Evolutionary conservation across 2,888 invertebrate species (phyloP).

Genomic region (Cephus pygmeus): DNA sequence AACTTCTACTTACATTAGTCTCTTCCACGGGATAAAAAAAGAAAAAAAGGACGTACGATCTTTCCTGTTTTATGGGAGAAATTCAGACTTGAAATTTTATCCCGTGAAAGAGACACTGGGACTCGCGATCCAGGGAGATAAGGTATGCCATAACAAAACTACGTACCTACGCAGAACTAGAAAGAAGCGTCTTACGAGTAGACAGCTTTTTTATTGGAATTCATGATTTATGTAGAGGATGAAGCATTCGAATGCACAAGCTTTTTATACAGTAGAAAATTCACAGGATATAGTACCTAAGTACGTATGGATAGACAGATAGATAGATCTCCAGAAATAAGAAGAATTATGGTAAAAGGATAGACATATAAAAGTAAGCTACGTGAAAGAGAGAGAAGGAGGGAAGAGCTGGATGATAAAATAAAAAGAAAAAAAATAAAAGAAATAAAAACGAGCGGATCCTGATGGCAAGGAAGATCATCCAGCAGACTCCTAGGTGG

Average conservation of each 20-base stretch:
- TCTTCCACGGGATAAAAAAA: neutral
- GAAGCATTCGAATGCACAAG: neutral
- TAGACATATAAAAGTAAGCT: neutral
- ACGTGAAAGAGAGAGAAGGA: neutral
- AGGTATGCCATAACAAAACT: neutral
- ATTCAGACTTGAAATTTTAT: neutral
- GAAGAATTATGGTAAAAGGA: neutral
- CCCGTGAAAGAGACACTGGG: neutral
- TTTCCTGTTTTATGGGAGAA: neutral
- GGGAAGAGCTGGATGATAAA: neutral
- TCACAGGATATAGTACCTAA: neutral
- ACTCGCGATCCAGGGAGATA: neutral
- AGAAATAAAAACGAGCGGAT: neutral
- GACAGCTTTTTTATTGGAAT: constrained; percentile 16
- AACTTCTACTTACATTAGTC: neutral
- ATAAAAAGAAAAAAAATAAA: neutral
- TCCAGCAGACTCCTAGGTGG: neutral
- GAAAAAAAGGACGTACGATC: neutral
- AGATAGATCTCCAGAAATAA: neutral
- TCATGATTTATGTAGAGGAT: constrained; percentile 17
- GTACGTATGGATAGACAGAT: neutral
- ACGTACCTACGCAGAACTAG: neutral
- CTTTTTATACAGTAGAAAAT: neutral
- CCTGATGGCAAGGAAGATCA: neutral
- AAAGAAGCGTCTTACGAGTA: neutral